Base-by-base conservation (phyloP, 1,140 invertebrate genomes). In the Drosophila persimilis region DNA sequence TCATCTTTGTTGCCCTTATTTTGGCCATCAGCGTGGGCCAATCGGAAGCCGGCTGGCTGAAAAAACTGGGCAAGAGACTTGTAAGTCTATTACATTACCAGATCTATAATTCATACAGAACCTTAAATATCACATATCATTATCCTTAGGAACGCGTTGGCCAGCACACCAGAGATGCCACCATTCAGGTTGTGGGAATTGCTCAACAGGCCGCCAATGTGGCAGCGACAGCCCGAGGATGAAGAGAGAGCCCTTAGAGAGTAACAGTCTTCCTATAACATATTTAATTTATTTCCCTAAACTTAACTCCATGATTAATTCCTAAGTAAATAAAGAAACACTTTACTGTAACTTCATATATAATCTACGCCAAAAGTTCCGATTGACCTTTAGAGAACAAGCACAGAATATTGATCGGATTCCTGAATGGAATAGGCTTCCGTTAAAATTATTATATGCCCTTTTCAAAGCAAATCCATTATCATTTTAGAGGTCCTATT, bases 141-240 rank as follows among this genome's bases (percentile, higher is more conserved):
- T 20, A 0, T 24, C 8, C 17, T 13, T 6, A 91, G 90, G 90
- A 91, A 76, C 89, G 85, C 46, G 56, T 89, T 70, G 90, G 80
- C 11, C 83, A 91, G 39, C 72, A 90, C 31, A 88, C 90, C 20
- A 55, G 85, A 4, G 90, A 91, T 83, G 90, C 90, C 54, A 63
- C 72, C n/a, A 90, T 91, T 6, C 86, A 90, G 26, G 67, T 57
- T 13, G 15, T 91, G n/a, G 83, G 24, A 26, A 26, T 26, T 7
- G 90, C 89, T 0, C 89, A 90, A 43, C 83, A 91, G 54, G 86
- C 80, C 2, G 90, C 90, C 3, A 91, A 85, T 78, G 86, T 90
- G 0, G 89, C 77, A 6, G 90, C 85, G 35, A 90, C 89, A 6
- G 74, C 61, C 2, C 47, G 72, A 9, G 84, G 85, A 24, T 88